These are phyloP conservation scores for Agrilus biguttatus DNA, from an alignment of 2,888 invertebrate genomes.

Conservation along the genomic window DNA sequence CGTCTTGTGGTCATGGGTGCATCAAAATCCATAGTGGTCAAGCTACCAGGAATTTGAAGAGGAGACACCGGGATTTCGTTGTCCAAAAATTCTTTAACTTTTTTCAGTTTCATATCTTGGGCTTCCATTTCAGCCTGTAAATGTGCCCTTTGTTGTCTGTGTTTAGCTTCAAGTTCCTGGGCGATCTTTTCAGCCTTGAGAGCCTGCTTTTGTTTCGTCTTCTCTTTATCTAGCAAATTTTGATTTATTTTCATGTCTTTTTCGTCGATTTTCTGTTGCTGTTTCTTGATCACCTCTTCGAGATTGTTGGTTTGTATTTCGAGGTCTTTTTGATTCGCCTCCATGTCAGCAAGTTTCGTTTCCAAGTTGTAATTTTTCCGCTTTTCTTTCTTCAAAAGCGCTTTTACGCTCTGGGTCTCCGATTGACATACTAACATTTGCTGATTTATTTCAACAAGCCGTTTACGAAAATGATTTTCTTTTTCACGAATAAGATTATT, in stretches of 20 bases:
- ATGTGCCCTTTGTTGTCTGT: conserved; percentile 43
- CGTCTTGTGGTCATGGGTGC: too few species aligned
- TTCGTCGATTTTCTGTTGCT: conserved; percentile 35
- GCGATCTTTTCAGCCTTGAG: conserved; percentile 61
- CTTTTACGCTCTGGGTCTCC: conserved; percentile 51
- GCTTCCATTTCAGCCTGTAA: conserved; percentile 38
- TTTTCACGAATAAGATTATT: conserved; percentile 26
- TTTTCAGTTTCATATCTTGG: conserved; percentile 44
- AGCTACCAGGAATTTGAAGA: too few species aligned
- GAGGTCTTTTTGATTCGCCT: conserved; percentile 44
- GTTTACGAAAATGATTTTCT: conserved; percentile 47
- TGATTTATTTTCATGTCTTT: conserved; percentile 48
- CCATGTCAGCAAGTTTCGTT: conserved; percentile 49
- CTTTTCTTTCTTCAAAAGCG: conserved; percentile 51
- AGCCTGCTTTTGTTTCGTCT: conserved; percentile 50
- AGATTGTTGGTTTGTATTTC: conserved; percentile 48
- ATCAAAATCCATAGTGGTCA: too few species aligned
- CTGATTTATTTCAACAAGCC: conserved; percentile 53
- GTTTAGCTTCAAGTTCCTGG: conserved; percentile 49
- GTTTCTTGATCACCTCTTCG: conserved; percentile 27
- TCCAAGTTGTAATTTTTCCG: conserved; percentile 50
- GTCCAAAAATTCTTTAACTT: conserved; percentile 44
- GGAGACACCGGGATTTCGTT: conserved; percentile 21
- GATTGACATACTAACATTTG: conserved; percentile 51
- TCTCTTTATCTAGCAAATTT: conserved; percentile 50